These are phyloP conservation scores for Apantesis nais DNA, from an alignment of 2,888 invertebrate genomes.

Conservation along the genomic window DNA sequence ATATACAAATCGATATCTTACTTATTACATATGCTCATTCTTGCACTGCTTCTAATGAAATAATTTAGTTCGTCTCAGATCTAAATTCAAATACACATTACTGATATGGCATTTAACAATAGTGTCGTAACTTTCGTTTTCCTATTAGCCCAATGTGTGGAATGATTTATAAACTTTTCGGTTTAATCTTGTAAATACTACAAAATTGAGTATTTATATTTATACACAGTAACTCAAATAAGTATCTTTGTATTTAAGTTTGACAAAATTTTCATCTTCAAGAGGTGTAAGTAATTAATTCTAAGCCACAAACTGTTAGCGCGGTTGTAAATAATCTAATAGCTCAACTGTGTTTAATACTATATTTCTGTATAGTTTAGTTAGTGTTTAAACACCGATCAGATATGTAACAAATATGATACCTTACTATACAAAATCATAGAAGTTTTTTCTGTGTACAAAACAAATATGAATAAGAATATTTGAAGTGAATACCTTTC, in stretches of 20 bases:
- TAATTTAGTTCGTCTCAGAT: not conserved
- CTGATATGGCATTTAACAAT: too few relatives aligned
- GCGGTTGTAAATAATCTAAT: not conserved
- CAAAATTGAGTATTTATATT: slow-evolving; percentile 35
- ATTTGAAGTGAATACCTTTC: not conserved
- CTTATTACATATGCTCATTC: too few relatives aligned
- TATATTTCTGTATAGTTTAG: not conserved
- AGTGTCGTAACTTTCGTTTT: not conserved
- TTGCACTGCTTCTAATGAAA: too few relatives aligned
- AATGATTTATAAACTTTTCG: not conserved
- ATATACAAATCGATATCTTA: too few relatives aligned
- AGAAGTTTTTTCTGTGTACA: too few relatives aligned
- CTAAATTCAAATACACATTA: not conserved
- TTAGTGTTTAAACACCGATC: too few relatives aligned
- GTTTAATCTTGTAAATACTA: not conserved
- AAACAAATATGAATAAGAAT: not conserved
- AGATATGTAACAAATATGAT: too few relatives aligned
- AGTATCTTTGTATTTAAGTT: not conserved
- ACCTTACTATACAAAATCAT: too few relatives aligned
- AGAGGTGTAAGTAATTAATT: not conserved
- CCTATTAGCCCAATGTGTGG: not conserved
- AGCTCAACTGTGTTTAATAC: not conserved
- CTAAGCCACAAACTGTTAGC: not conserved
- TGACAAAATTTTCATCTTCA: not conserved
- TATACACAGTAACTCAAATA: slow-evolving; percentile 22